Conservation (phyloP, 2,797 vertebrate species). For the Pangasius djambal region DNA sequence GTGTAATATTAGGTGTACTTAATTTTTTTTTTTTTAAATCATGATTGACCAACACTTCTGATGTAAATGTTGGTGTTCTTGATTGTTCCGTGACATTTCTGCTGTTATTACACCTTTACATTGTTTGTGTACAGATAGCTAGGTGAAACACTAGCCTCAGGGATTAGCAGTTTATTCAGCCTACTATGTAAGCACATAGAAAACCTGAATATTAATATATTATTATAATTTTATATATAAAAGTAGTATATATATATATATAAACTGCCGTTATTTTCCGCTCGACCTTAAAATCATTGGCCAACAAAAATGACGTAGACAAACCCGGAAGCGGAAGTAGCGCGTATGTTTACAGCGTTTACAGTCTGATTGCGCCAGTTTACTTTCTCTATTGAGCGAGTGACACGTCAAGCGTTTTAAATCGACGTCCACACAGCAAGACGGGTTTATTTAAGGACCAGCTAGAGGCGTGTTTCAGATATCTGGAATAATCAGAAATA, state of each 20-base stretch:
- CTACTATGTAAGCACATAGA: not conserved
- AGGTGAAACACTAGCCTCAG: not conserved
- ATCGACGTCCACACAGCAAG: not conserved
- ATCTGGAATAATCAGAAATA: not conserved
- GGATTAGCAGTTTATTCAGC: not conserved
- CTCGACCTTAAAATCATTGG: not conserved
- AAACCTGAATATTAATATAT: not conserved
- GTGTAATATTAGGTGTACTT: not conserved
- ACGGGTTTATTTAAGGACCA: not conserved
- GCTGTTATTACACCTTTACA: not conserved
- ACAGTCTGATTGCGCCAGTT: conserved; percentile 29
- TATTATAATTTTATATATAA: not conserved
- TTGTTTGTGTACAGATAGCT: not conserved
- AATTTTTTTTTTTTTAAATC: not conserved
- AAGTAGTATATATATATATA: too few relatives aligned
- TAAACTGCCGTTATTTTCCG: not conserved
- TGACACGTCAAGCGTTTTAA: not conserved
- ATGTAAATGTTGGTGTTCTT: not conserved
- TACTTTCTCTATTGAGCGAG: not conserved
- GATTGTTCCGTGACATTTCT: not conserved
- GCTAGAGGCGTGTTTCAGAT: not conserved
- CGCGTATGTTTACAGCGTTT: conserved; percentile 3
- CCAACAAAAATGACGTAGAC: not conserved
- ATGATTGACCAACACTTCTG: not conserved
- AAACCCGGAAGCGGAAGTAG: conserved; percentile 41